Evolutionary conservation across 2,797 vertebrate species (phyloP).

Genomic region (Sebastes nivosus): DNA sequence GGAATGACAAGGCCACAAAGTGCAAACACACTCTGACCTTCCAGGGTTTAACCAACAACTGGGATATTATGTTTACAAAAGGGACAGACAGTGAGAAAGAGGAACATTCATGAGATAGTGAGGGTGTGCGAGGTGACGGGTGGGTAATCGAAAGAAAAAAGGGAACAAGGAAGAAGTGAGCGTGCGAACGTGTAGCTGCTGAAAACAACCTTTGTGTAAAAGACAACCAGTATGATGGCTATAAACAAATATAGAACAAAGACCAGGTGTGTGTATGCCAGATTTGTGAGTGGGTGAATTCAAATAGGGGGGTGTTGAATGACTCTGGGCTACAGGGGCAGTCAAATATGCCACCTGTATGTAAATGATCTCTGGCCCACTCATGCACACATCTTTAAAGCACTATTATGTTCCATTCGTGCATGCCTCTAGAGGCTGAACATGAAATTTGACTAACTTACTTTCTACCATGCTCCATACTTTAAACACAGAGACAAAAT

Average conservation of each 20-base stretch:
- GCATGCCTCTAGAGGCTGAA: slow-evolving; percentile 30
- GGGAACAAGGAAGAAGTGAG: slow-evolving; percentile 5
- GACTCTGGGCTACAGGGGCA: slow-evolving; percentile 40
- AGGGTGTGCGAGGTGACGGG: slow-evolving; percentile 8
- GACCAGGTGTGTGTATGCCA: slow-evolving; percentile 57
- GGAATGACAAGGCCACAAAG: slow-evolving; percentile 69
- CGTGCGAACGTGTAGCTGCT: slow-evolving; percentile 17
- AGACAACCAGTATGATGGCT: slow-evolving; percentile 17
- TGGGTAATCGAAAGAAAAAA: slow-evolving; percentile 2
- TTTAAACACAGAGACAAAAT: slow-evolving; percentile 25
- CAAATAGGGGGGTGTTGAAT: slow-evolving; percentile 56
- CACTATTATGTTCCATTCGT: slow-evolving; percentile 37
- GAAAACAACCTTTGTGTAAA: slow-evolving; percentile 48
- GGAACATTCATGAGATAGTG: slow-evolving; percentile 29
- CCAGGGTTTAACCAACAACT: slow-evolving; percentile 55
- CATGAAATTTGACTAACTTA: slow-evolving; percentile 54
- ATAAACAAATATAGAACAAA: slow-evolving; percentile 69
- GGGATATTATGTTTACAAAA: slow-evolving; percentile 22
- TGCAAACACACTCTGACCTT: slow-evolving; percentile 67
- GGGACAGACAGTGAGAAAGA: slow-evolving; percentile 5
- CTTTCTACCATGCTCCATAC: slow-evolving; percentile 8
- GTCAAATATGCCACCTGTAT: slow-evolving; percentile 81
- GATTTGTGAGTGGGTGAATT: slow-evolving; percentile 51
- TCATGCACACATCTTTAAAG: slow-evolving; percentile 27
- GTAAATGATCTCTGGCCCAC: slow-evolving; percentile 65